Base-by-base conservation (phyloP, 2,113 vertebrate species). In the Eptesicus fuscus region DNA sequence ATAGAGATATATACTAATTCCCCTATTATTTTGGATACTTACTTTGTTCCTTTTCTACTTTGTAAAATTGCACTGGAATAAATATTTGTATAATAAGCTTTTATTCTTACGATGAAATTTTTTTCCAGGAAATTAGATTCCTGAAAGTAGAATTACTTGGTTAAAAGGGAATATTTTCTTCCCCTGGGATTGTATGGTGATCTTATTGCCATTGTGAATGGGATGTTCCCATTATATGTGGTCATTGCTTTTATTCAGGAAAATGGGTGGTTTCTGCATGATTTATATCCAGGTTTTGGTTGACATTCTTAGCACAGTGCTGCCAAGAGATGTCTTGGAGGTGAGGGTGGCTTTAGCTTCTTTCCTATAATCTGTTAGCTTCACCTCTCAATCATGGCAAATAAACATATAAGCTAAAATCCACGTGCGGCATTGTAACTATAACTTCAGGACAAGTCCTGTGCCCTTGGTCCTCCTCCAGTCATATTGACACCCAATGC, bases 21-120 rank as follows among this genome's bases (percentile, higher is more conserved):
- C n/a, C 32, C 16, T 53, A 76, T 91, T 95, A 87, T 53, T 90
- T 35, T 83, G 28, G 69, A 96, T n/a, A n/a, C 18, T 83, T 63
- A 71, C 10, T 90, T 73, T 7, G 3, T 86, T 77, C 9, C 11
- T 35, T 59, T 13, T 40, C 5, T 4, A 47, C 28, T 59, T 88
- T 83, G 20, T 32, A 79, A 93, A 78, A 77, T 6, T 56, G 10
- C 25, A 76, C 25, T 56, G 17, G 49, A 37, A 89, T 76, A 92
- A 83, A 83, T 32, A 92, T 88, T 69, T 73, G 23, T 56, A 59
- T 83, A 76, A 83, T 40, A 87, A 90, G 37, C 42, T 35, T 78
- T 77, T 87, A 20, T 77, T 84, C 14, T 69, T 80, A 28, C 4
- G 22, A 42, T 71, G 37, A 17, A 30, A 20, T 71, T 18, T 42